A percentile compares a stretch with the other conserved stretches of the same genome.
These are phyloP conservation scores for Agelaius tricolor DNA, from an alignment of 2,113 vertebrate species.

Conservation along the genomic window DNA sequence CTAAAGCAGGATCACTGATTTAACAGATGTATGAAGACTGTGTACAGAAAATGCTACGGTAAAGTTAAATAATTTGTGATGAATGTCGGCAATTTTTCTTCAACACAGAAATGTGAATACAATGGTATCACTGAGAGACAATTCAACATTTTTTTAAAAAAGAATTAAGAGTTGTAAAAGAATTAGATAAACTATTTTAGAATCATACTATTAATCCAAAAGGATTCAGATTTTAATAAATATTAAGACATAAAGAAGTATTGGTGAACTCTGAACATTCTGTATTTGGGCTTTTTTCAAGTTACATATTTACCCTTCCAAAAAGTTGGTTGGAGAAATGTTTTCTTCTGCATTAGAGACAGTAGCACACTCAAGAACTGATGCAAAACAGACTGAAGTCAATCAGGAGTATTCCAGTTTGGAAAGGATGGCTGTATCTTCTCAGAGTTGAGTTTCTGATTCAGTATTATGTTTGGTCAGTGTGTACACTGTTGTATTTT, in stretches of 20 bases:
- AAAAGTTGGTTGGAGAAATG: background rate
- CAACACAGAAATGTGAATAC: background rate
- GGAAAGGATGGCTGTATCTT: background rate
- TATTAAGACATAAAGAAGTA: background rate
- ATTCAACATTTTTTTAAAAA: background rate
- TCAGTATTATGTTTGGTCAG: background rate
- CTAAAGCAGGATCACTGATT: background rate
- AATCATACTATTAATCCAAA: background rate
- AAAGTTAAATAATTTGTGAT: background rate
- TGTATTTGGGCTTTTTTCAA: conserved; percentile 24
- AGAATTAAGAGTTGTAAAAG: background rate
- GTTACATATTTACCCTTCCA: conserved; percentile 29
- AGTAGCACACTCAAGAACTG: background rate
- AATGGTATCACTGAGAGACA: background rate
- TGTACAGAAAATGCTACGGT: background rate
- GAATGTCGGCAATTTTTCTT: background rate
- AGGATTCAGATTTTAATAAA: background rate
- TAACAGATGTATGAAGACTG: background rate
- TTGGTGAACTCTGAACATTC: background rate
- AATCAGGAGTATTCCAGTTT: background rate
- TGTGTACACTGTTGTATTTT: background rate
- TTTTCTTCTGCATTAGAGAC: background rate
- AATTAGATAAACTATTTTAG: background rate
- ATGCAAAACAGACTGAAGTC: background rate
- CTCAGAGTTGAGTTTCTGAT: background rate